These are phyloP conservation scores for Acrobasis repandana DNA, from an alignment of 2,888 invertebrate genomes.

Conservation along the genomic window DNA sequence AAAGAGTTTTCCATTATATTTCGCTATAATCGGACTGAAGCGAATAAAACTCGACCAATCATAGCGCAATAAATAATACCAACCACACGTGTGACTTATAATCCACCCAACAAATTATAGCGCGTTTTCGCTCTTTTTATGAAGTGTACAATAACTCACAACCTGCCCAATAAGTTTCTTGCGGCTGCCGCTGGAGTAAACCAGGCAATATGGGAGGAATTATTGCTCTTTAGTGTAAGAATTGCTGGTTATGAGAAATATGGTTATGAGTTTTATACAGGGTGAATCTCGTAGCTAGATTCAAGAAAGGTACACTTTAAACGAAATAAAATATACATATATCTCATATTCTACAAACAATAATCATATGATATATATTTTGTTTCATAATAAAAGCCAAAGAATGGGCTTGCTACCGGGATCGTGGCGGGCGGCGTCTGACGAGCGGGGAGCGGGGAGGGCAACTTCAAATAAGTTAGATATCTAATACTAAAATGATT, in stretches of 20 bases:
- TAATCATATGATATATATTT: no score
- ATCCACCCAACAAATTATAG: slow-evolving; percentile 24
- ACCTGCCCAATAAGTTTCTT: slow-evolving; percentile 21
- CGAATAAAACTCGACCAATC: slow-evolving; percentile 7
- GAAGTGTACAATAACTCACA: slow-evolving; percentile 22
- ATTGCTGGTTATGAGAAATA: slow-evolving; percentile 3
- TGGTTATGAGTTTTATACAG: background rate
- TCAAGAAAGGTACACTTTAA: no score
- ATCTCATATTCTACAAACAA: no score
- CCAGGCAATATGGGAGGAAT: slow-evolving; percentile 3
- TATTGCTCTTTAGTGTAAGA: slow-evolving; percentile 7
- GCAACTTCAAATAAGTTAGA: no score
- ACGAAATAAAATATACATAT: no score
- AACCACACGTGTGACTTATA: slow-evolving; percentile 21
- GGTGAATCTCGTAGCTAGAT: no score
- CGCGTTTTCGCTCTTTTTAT: slow-evolving; percentile 25
- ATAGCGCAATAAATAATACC: slow-evolving; percentile 13
- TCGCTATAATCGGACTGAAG: background rate
- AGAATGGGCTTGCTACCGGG: no score
- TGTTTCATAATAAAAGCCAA: no score
- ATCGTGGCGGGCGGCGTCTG: no score
- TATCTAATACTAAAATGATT: no score
- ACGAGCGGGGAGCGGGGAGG: no score
- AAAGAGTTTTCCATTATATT: no score
- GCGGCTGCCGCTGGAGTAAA: slow-evolving; percentile 5